Conservation (phyloP, 2,797 vertebrate species). For the Mus minutoides region DNA sequence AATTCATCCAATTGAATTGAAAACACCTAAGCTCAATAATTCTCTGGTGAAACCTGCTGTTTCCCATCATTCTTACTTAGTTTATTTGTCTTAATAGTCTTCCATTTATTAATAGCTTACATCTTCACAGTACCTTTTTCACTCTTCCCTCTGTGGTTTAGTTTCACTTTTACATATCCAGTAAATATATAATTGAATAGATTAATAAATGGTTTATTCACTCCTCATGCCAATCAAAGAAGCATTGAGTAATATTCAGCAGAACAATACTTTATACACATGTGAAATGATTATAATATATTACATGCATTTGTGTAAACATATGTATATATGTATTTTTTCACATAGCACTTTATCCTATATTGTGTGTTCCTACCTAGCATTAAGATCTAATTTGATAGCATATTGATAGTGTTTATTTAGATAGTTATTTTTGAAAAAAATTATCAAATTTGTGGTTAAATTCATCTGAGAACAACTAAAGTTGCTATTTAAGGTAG, state of each 20-base stretch:
- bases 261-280: neutral
- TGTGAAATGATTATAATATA: neutral
- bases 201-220: neutral
- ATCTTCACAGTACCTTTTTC: neutral
- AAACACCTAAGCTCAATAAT: neutral
- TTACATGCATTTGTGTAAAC: neutral
- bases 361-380: neutral
- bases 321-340: neutral
- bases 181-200: neutral
- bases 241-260: neutral
- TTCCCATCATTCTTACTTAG: neutral
- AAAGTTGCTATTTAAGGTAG: neutral
- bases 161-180: neutral
- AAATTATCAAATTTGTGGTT: neutral
- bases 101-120: neutral
- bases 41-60: neutral
- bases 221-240: neutral
- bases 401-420: neutral
- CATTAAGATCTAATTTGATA: neutral
- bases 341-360: neutral
- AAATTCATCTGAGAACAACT: neutral
- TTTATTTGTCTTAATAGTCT: neutral
- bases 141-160: neutral
- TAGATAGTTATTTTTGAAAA: neutral
- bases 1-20: neutral